Evolutionary conservation across 2,888 invertebrate genomes (phyloP).

Genomic region (Candidula unifasciata): DNA sequence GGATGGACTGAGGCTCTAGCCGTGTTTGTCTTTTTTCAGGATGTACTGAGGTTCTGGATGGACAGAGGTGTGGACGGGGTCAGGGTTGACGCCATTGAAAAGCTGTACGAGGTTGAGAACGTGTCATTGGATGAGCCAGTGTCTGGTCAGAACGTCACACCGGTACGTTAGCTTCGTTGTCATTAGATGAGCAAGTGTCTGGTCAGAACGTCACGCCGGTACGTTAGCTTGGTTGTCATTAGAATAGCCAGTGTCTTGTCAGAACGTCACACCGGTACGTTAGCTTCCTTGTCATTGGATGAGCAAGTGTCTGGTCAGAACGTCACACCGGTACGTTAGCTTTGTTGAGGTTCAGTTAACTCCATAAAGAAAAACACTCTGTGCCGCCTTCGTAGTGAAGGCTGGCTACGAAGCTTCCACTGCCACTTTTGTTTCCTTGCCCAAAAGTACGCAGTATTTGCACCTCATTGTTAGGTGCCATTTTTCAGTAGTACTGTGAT

Average conservation of each 20-base stretch:
- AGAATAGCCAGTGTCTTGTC: constrained; percentile 57
- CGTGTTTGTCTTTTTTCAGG: too few species aligned
- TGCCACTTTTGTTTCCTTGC: too few species aligned
- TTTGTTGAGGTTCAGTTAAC: too few species aligned
- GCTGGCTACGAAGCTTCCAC: too few species aligned
- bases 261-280: constrained; percentile 32
- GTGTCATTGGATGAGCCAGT: constrained; percentile 59
- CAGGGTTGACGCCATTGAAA: constrained; percentile 88
- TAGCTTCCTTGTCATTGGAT: constrained; percentile 52
- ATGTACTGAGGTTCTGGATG: constrained; percentile 81
- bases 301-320: constrained; percentile 51
- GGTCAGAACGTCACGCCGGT: constrained; percentile 30
- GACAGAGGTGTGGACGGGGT: constrained; percentile 90
- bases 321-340: constrained; percentile 26
- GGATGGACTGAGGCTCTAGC: too few species aligned
- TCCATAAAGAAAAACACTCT: too few species aligned
- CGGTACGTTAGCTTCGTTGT: constrained; percentile 13
- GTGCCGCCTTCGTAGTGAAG: too few species aligned
- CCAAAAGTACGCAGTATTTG: too few species aligned
- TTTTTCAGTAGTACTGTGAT: too few species aligned
- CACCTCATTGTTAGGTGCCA: too few species aligned
- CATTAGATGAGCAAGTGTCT: constrained; percentile 57
- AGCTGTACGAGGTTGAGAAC: constrained; percentile 78
- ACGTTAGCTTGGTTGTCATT: constrained; percentile 21
- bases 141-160: constrained; percentile 13